phyloP scores from a whole-genome alignment of 1,140 invertebrate species.

The Agrypnia vestita region DNA sequence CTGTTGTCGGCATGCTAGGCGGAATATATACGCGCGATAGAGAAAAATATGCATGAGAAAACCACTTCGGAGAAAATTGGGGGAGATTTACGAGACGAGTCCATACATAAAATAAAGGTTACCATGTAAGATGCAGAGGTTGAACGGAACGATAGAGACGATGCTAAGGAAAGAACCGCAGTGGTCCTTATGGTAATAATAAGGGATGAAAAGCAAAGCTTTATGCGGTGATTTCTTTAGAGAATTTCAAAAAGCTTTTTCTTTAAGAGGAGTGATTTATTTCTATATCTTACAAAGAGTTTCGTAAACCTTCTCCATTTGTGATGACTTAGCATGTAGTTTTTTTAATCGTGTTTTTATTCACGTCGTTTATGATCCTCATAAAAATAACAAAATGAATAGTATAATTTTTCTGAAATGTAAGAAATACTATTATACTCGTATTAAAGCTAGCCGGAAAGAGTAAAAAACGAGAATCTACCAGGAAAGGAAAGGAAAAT shows the following conservation, averaged over 20 bases:
- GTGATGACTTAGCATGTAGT: no score
- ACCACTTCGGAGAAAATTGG: conserved; percentile 43
- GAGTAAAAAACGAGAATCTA: no score
- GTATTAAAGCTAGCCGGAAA: no score
- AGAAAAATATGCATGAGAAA: conserved; percentile 53
- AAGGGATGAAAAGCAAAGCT: not conserved
- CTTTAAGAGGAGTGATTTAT: not conserved
- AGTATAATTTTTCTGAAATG: no score
- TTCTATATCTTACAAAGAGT: not conserved
- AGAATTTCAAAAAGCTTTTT: not conserved
- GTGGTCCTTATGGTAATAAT: conserved; percentile 1
- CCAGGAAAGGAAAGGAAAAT: no score
- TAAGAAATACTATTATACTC: no score
- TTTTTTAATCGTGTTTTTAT: no score
- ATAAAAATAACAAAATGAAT: no score
- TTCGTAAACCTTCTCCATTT: no score
- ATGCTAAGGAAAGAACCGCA: not conserved
- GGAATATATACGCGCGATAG: conserved; percentile 34
- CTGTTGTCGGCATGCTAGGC: conserved; percentile 28
- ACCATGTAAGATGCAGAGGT: conserved; percentile 19
- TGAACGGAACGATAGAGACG: not conserved
- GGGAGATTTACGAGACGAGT: conserved; percentile 36
- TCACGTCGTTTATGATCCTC: no score
- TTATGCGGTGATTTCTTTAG: not conserved
- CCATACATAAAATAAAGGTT: conserved; percentile 36